Evolutionary conservation across 2,888 invertebrate species (phyloP), one percentile per base, ranked within the genome.

Genomic region (Pheosia tremula): DNA sequence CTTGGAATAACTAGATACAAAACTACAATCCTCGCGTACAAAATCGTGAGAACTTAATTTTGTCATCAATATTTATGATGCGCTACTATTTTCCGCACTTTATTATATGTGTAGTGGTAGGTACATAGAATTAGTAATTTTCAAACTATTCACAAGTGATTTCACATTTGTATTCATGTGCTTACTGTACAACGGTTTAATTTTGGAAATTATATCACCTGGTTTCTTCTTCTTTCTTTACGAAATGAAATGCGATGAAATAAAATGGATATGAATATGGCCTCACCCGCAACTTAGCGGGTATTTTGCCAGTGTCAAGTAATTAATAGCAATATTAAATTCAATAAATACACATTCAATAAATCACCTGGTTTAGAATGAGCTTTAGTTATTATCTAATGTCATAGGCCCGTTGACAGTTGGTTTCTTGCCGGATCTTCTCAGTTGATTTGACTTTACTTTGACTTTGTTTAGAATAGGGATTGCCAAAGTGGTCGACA

Each of bases 161-260:
- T 61, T 63, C 36, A n/a, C 52, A 73, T 75, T 74, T 57, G 67
- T 76, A 76, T 75, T 73, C 76, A 11, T 9, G 43, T 41, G 56
- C 38, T 9, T 38, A 38, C 41, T 24, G 24, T 24, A 1, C 1
- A 38, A 49, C 61, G 64, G 36, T 50, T 56, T 57, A 54, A 61
- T 65, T 58, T 57, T 45, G 36, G 36, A 68, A 70, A 70, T 68
- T 70, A 60, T 67, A 74, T 60, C 52, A 68, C 57, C 62, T 71
- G 65, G 58, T 70, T 70, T 62, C n/a, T n/a, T n/a, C n/a, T n/a
- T n/a, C n/a, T n/a, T n/a, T n/a, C n/a, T n/a, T n/a, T n/a, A n/a
- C n/a, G n/a, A n/a, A n/a, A n/a, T n/a, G n/a, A n/a, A n/a, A n/a
- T n/a, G n/a, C n/a, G n/a, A n/a, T n/a, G n/a, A n/a, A n/a, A n/a